phyloP scores from a whole-genome alignment of 2,888 invertebrate species.

The Lamellibrachia satsuma region DNA sequence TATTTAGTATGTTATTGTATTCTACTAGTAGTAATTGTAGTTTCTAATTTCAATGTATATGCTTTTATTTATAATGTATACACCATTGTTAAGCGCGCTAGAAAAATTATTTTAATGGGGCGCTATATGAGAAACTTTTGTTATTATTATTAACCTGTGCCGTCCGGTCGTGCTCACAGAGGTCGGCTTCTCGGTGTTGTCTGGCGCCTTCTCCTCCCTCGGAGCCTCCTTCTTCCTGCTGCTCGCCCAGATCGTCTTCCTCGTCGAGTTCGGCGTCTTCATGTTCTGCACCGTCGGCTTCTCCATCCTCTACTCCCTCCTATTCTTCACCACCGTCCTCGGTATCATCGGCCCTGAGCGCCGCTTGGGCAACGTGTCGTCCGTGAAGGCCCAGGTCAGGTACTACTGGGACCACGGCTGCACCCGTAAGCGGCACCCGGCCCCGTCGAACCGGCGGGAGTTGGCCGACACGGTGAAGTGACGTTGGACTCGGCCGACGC shows the following conservation, averaged over 20 bases:
- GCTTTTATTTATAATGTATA: background rate
- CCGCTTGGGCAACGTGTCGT: background rate
- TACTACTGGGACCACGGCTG: background rate
- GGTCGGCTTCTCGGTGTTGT: slow-evolving; percentile 56
- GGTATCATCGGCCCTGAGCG: slow-evolving; percentile 32
- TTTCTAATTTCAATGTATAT: no score
- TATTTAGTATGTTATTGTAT: no score
- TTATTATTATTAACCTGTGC: background rate
- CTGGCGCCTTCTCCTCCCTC: slow-evolving; percentile 55
- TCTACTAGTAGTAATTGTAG: no score
- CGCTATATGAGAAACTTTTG: background rate
- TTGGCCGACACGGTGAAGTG: no score
- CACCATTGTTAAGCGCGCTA: background rate
- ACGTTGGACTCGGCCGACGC: no score
- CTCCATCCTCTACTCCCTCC: slow-evolving; percentile 52
- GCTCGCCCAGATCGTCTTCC: slow-evolving; percentile 53
- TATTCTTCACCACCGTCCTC: slow-evolving; percentile 51
- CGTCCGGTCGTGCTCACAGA: background rate
- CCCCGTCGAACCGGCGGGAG: no score
- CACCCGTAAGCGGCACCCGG: no score
- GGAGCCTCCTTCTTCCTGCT: slow-evolving; percentile 56
- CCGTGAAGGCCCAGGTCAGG: background rate
- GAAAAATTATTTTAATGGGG: background rate
- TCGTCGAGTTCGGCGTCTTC: slow-evolving; percentile 57
- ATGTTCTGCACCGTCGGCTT: slow-evolving; percentile 56